Evolutionary conservation across 2,113 vertebrate species (phyloP).

Genomic region (Puffinus mauretanicus): DNA sequence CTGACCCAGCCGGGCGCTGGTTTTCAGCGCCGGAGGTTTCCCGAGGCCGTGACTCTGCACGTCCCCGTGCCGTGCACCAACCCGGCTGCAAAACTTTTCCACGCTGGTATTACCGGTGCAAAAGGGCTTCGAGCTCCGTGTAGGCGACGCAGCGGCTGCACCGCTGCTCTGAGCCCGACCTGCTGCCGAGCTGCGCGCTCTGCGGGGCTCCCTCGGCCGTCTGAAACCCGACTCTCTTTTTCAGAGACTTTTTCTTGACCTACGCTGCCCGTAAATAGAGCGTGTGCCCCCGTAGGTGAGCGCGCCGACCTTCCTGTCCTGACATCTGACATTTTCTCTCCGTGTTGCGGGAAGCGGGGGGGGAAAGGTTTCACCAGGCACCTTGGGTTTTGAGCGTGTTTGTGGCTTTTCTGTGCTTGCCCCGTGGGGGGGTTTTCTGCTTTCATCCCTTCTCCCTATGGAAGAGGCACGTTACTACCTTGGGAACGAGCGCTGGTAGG

Average conservation of each 20-base stretch:
- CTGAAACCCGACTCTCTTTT: background rate
- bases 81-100: background rate
- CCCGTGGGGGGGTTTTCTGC: background rate
- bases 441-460: background rate
- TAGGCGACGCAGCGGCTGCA: accelerated
- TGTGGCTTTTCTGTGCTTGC: background rate
- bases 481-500: background rate
- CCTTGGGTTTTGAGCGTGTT: background rate
- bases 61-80: background rate
- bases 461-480: background rate
- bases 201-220: background rate
- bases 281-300: background rate
- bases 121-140: background rate
- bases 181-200: background rate
- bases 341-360: background rate
- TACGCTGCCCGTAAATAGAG: background rate
- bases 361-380: background rate
- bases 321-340: background rate
- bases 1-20: background rate
- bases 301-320: background rate
- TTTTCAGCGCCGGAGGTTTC: background rate
- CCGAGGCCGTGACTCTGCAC: accelerated
- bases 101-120: accelerated
- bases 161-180: background rate
- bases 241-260: background rate